These are phyloP conservation scores for Felis chaus DNA, from an alignment of 2,113 vertebrate species.

Conservation along the genomic window DNA sequence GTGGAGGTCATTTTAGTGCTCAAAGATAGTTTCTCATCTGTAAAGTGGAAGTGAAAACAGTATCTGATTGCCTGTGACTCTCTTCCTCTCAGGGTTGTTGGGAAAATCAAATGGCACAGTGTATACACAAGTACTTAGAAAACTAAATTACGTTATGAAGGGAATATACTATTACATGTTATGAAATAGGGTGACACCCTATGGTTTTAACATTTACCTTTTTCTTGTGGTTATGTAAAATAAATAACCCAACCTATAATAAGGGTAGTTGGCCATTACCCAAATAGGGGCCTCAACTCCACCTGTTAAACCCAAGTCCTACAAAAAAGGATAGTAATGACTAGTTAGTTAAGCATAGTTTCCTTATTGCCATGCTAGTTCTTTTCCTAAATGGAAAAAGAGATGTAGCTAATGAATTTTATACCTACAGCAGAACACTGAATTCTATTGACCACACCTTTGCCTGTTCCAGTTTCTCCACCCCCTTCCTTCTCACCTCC, in stretches of 20 bases:
- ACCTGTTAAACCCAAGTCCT: constrained; percentile 26
- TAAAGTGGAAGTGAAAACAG: neutral
- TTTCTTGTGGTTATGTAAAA: constrained; percentile 53
- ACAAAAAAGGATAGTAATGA: neutral
- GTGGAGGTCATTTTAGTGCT: neutral
- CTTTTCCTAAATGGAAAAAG: constrained; percentile 12
- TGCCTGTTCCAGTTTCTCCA: neutral
- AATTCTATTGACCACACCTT: neutral
- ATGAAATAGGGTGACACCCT: constrained; percentile 15
- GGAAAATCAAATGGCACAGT: neutral
- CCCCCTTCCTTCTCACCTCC: neutral
- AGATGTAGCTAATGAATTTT: neutral
- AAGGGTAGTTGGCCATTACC: constrained; percentile 34
- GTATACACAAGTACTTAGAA: neutral
- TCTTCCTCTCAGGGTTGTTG: constrained; percentile 5
- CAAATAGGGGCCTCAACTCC: neutral
- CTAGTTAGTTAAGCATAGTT: neutral
- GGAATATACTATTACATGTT: constrained; percentile 29
- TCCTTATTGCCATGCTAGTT: neutral
- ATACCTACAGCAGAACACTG: neutral
- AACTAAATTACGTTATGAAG: constrained; percentile 28
- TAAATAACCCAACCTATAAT: constrained; percentile 51
- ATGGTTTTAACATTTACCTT: constrained; percentile 43
- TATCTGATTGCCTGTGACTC: neutral
- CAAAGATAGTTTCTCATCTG: neutral